A percentile compares a stretch with the other conserved stretches of the same genome.
These are phyloP conservation scores for Ephestia elutella DNA, from an alignment of 1,140 invertebrate genomes.

Conservation along the genomic window DNA sequence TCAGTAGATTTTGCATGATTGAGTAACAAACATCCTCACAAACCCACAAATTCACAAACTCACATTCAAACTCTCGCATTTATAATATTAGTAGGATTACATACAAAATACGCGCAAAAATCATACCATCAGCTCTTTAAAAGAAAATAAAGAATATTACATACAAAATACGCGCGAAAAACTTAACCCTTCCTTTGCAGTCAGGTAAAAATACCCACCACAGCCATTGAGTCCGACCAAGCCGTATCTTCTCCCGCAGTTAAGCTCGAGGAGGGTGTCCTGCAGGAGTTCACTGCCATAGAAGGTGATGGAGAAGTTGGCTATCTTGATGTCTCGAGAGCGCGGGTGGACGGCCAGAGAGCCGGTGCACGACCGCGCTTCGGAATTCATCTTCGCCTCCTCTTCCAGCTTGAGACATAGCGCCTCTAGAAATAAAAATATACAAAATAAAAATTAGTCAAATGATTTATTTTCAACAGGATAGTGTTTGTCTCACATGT, in stretches of 20 bases:
- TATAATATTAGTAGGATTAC: too few relatives aligned
- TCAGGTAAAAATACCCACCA: slow-evolving; percentile 76
- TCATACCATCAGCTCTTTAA: too few relatives aligned
- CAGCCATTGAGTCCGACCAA: slow-evolving; percentile 97
- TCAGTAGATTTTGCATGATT: too few relatives aligned
- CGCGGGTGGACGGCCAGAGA: slow-evolving; percentile 95
- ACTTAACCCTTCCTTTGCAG: too few relatives aligned
- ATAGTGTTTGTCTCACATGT: too few relatives aligned
- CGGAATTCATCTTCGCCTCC: slow-evolving; percentile 92
- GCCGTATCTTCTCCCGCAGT: slow-evolving; percentile 97
- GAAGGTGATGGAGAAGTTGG: slow-evolving; percentile 98
- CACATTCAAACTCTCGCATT: too few relatives aligned
- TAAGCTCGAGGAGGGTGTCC: slow-evolving; percentile 97
- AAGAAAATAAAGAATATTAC: too few relatives aligned
- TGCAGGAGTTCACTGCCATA: slow-evolving; percentile 96
- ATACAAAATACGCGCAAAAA: too few relatives aligned
- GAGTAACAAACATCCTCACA: too few relatives aligned
- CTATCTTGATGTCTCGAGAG: slow-evolving; percentile 97
- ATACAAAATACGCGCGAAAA: too few relatives aligned
- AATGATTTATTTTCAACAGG: too few relatives aligned
- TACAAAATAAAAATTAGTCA: background rate
- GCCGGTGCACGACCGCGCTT: slow-evolving; percentile 95
- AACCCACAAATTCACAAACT: too few relatives aligned
- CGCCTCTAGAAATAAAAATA: slow-evolving; percentile 77
- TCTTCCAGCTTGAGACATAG: slow-evolving; percentile 91